Percentiles rank a stretch among this genome's conserved stretches.
Evolutionary conservation across 2,888 invertebrate species (phyloP).

Genomic region (Nomada ruficornis): DNA sequence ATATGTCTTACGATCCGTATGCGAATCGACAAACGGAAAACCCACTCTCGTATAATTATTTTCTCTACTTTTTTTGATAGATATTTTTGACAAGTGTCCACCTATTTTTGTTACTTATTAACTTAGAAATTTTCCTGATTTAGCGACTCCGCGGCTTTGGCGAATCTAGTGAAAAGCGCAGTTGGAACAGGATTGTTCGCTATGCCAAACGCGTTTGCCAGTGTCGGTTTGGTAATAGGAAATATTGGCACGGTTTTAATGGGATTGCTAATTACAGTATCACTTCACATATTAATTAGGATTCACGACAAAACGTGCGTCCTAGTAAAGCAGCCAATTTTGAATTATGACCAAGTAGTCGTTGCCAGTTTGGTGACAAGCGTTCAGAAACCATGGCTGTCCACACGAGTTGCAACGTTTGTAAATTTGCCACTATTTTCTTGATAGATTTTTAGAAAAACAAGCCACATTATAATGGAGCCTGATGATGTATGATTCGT

Average conservation of each 20-base stretch:
- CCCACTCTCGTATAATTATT: constrained; percentile 66
- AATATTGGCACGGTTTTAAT: constrained; percentile 69
- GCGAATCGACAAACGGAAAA: constrained; percentile 54
- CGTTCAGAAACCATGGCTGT: constrained; percentile 44
- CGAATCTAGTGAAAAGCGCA: constrained; percentile 73
- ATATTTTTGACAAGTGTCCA: too few species aligned
- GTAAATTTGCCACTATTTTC: constrained; percentile 19
- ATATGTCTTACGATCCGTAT: constrained; percentile 65
- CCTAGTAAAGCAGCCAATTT: constrained; percentile 55
- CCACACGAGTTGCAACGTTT: constrained; percentile 62
- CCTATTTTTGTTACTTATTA: too few species aligned
- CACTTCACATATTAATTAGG: constrained; percentile 70
- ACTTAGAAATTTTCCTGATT: not conserved
- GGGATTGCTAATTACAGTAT: constrained; percentile 69
- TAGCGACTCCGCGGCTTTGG: constrained; percentile 69
- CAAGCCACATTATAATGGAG: too few species aligned
- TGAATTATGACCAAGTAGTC: constrained; percentile 72
- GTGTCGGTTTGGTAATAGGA: constrained; percentile 72
- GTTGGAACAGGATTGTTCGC: constrained; percentile 74
- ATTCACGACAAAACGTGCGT: constrained; percentile 70
- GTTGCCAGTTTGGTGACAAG: constrained; percentile 59
- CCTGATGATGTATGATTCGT: too few species aligned
- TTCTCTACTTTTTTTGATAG: too few species aligned
- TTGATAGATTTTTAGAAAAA: too few species aligned
- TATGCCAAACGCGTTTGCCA: constrained; percentile 74